Conservation (phyloP, 2,113 vertebrate genomes). For the Himantopus leucocephalus region DNA sequence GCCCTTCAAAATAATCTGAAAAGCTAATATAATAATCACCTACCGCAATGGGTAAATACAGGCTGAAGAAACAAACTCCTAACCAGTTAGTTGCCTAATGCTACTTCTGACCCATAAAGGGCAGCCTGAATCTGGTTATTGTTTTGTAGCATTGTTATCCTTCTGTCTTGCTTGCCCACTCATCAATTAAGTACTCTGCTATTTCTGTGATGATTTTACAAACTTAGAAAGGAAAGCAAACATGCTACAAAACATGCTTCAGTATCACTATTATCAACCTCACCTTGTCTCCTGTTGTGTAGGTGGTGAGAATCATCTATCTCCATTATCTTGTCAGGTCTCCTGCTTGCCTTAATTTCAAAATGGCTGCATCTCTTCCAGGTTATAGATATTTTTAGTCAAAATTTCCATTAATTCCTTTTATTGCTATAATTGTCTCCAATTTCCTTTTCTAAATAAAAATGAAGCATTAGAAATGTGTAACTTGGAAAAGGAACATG, state of each 20-base stretch:
- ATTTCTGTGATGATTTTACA: not conserved
- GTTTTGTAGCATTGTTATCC: not conserved
- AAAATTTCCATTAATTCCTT: slow-evolving; percentile 29
- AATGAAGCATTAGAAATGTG: not conserved
- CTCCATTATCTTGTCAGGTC: slow-evolving; percentile 29
- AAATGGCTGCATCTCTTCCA: slow-evolving; percentile 26
- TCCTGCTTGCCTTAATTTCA: slow-evolving; percentile 12
- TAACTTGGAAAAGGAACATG: not conserved
- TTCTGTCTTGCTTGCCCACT: not conserved
- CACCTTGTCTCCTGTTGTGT: not conserved
- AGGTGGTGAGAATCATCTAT: slow-evolving; percentile 14
- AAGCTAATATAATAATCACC: not conserved
- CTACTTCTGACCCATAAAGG: not conserved
- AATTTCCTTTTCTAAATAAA: not conserved
- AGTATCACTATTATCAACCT: not conserved
- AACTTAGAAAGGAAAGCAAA: not conserved
- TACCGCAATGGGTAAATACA: not conserved
- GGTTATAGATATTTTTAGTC: slow-evolving; percentile 1
- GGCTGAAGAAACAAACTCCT: not conserved
- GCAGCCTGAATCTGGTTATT: not conserved
- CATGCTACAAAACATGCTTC: not conserved
- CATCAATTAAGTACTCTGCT: not conserved
- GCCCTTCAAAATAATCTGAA: not conserved
- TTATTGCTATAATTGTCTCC: not conserved
- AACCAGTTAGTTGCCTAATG: not conserved